phyloP scores from a whole-genome alignment of 2,797 vertebrate species.

The Squalus acanthias region DNA sequence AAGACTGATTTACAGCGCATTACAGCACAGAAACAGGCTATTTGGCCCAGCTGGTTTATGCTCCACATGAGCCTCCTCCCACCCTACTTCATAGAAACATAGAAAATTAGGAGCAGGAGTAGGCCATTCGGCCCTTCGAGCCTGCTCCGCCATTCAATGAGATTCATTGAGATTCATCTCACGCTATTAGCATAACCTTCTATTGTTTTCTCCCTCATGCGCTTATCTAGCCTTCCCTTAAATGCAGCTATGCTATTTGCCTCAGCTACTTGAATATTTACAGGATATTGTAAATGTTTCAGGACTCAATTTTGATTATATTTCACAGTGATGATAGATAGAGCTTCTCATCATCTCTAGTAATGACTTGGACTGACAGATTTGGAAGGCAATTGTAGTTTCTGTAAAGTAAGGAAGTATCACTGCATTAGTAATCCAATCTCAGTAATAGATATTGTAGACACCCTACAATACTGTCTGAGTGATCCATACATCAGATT shows the following conservation, averaged over 20 bases:
- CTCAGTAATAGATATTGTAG: not conserved
- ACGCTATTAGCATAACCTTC: not conserved
- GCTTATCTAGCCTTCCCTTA: not conserved
- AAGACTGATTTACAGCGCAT: not conserved
- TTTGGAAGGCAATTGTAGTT: not conserved
- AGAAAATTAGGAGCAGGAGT: too few relatives aligned
- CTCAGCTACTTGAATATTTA: not conserved
- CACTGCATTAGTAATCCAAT: not conserved
- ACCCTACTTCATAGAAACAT: not conserved
- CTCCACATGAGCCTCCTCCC: not conserved
- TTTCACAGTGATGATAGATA: not conserved
- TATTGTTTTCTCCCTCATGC: not conserved
- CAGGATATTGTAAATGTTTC: not conserved
- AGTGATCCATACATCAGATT: not conserved
- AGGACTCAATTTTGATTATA: not conserved
- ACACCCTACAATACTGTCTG: not conserved
- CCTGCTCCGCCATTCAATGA: too few relatives aligned
- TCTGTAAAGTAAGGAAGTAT: not conserved
- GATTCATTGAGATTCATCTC: too few relatives aligned
- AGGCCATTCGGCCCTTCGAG: too few relatives aligned
- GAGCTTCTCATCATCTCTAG: not conserved
- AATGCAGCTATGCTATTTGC: not conserved
- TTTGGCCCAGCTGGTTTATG: not conserved
- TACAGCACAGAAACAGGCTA: not conserved
- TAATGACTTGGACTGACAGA: not conserved